A percentile compares a stretch with the other conserved stretches of the same genome.
Evolutionary conservation across 1,140 invertebrate genomes (phyloP).

Genomic region (Archivesica marissinica): DNA sequence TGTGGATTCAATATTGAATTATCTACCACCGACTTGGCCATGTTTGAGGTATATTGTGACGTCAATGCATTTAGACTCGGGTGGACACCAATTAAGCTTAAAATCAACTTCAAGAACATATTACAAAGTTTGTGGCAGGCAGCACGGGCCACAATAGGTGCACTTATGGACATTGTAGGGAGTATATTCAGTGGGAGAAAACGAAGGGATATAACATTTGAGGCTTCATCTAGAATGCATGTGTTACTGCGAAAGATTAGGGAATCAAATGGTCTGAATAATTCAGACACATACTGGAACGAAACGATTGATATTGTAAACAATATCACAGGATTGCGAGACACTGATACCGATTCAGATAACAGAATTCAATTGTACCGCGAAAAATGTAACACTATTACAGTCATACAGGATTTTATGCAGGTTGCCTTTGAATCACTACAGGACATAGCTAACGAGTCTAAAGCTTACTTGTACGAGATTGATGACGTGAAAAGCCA

Average conservation of each 20-base stretch:
- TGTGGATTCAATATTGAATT: conserved; percentile 59
- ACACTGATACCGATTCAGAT: background rate
- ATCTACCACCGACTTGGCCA: conserved; percentile 34
- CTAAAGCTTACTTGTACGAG: background rate
- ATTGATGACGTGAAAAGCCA: background rate
- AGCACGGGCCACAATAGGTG: conserved; percentile 37
- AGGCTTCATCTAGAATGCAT: background rate
- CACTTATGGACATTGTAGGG: conserved; percentile 14
- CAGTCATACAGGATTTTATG: background rate
- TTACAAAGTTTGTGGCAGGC: conserved; percentile 55
- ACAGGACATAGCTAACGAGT: background rate
- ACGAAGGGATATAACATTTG: conserved; percentile 7
- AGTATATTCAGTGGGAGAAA: background rate
- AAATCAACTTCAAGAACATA: conserved; percentile 56
- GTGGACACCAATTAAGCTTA: conserved; percentile 18
- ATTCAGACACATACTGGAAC: background rate
- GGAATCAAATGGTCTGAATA: background rate
- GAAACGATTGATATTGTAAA: background rate
- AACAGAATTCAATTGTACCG: conserved; percentile 17
- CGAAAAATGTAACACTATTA: conserved; percentile 10
- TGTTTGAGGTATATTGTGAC: conserved; percentile 59
- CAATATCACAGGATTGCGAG: background rate
- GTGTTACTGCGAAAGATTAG: background rate
- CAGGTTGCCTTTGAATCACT: conserved; percentile 2
- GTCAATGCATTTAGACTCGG: conserved; percentile 55